These are phyloP conservation scores for Oryctes rhinoceros DNA, from an alignment of 1,140 invertebrate species.

Conservation along the genomic window DNA sequence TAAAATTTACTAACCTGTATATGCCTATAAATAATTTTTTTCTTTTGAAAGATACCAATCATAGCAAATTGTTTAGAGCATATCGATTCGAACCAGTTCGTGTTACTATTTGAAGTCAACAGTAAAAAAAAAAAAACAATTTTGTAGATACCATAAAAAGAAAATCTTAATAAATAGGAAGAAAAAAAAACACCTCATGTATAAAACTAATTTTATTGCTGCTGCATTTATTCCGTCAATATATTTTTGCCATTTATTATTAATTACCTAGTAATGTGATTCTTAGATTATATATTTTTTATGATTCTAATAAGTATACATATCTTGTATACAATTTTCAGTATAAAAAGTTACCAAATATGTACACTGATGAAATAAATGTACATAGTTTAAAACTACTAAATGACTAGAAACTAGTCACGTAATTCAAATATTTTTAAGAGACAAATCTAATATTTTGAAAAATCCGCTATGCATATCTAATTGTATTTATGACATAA, in stretches of 20 bases:
- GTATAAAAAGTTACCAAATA: conserved; percentile 61
- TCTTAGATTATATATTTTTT: conserved; percentile 49
- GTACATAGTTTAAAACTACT: conserved; percentile 54
- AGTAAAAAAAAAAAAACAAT: neutral
- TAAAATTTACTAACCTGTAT: conserved; percentile 37
- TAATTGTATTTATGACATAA: conserved; percentile 57
- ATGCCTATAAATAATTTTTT: conserved; percentile 42
- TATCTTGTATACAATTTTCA: conserved; percentile 53
- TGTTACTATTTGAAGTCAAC: neutral
- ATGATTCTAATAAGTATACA: conserved; percentile 38
- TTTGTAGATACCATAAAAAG: neutral
- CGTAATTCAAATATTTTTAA: conserved; percentile 54
- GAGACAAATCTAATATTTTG: conserved; percentile 49
- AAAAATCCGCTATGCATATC: conserved; percentile 52
- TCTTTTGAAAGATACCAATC: conserved; percentile 8
- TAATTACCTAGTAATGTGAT: conserved; percentile 54
- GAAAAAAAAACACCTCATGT: neutral
- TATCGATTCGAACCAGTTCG: conserved; percentile 35
- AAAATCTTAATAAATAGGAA: neutral
- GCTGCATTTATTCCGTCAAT: conserved; percentile 7
- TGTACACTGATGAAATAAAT: conserved; percentile 57
- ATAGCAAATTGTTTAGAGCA: conserved; percentile 42
- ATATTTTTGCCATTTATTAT: conserved; percentile 46
- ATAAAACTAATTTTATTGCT: conserved; percentile 34
- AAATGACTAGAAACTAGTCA: conserved; percentile 60